These are phyloP conservation scores for Tolypeutes matacus DNA, from an alignment of 2,797 vertebrate species.

Conservation along the genomic window DNA sequence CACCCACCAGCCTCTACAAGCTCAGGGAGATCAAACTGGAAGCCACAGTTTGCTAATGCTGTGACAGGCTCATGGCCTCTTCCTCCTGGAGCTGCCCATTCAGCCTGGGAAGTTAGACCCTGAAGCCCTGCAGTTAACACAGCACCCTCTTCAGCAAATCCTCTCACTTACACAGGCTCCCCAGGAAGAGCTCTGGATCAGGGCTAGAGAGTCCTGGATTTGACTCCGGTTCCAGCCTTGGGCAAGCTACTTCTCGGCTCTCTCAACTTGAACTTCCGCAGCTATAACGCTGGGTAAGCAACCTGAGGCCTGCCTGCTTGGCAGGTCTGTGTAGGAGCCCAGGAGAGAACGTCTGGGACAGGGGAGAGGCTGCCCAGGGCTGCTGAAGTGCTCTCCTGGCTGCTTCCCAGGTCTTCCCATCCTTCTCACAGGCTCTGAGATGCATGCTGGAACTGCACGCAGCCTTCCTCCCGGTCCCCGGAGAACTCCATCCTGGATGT, in stretches of 20 bases:
- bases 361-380: too few species aligned
- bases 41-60: neutral
- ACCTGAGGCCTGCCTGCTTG: fast-evolving
- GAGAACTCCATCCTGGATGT: too few species aligned
- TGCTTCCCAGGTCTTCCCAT: too few species aligned
- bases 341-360: fast-evolving
- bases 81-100: neutral
- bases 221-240: neutral
- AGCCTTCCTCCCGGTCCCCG: too few species aligned
- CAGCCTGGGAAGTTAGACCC: neutral
- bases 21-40: neutral
- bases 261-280: neutral
- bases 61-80: neutral
- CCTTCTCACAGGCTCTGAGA: too few species aligned
- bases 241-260: fast-evolving
- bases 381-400: too few species aligned
- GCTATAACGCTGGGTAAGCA: neutral
- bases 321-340: neutral
- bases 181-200: fast-evolving
- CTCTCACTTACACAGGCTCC: neutral
- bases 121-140: fast-evolving
- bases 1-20: too few species aligned
- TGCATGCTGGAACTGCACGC: too few species aligned
- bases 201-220: neutral
- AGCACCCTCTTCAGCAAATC: neutral